Conservation (phyloP, 92 coral and sea anemone genomes). For the Diadumene lineata region DNA sequence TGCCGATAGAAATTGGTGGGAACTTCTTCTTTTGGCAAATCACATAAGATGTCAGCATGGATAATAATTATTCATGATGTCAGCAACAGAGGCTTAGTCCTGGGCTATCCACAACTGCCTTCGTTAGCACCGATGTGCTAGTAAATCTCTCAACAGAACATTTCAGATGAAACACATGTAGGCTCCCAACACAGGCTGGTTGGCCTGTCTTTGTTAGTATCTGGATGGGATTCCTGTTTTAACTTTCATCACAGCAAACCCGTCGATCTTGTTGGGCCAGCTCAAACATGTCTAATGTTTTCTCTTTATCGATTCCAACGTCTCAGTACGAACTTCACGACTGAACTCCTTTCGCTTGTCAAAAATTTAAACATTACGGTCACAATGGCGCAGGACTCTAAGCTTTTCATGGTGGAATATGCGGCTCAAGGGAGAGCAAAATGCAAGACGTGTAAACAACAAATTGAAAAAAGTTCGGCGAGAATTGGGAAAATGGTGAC, state of each 20-base stretch:
- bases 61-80: too few relatives aligned
- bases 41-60: too few relatives aligned
- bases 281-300: slow-evolving; percentile 15
- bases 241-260: not conserved
- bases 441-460: slow-evolving; percentile 90
- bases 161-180: too few relatives aligned
- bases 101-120: too few relatives aligned
- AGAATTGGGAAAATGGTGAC: slow-evolving; percentile 85
- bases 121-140: too few relatives aligned
- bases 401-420: slow-evolving; percentile 84
- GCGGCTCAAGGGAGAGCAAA: slow-evolving; percentile 95
- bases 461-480: slow-evolving; percentile 85
- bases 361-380: not conserved
- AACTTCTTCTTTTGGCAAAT: too few relatives aligned
- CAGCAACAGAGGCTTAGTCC: too few relatives aligned
- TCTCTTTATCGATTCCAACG: not conserved
- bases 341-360: not conserved
- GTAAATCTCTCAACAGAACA: too few relatives aligned
- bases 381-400: slow-evolving; percentile 60
- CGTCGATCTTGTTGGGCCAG: not conserved
- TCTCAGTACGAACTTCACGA: not conserved
- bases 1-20: too few relatives aligned
- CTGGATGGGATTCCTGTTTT: not conserved
- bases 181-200: too few relatives aligned
- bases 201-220: too few relatives aligned